phyloP scores from a whole-genome alignment of 2,797 vertebrate species.

The Halcyon chelicuti region DNA sequence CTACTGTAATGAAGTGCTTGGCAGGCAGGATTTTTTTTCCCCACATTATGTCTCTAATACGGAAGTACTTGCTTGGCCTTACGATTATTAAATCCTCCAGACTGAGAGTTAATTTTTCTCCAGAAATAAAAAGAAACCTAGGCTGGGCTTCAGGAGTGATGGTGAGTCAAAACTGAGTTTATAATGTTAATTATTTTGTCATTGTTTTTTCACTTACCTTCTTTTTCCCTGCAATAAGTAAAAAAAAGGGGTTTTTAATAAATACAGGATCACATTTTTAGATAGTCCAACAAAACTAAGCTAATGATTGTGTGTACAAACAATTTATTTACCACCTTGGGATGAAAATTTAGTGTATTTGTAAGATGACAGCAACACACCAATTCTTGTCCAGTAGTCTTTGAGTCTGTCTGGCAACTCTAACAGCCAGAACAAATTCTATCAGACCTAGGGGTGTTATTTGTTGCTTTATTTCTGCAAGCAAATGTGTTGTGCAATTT shows the following conservation, averaged over 20 bases:
- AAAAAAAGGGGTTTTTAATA: not conserved
- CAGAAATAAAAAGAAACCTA: not conserved
- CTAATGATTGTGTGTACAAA: not conserved
- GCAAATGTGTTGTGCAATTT: not conserved
- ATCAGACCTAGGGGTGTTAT: not conserved
- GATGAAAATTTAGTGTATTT: not conserved
- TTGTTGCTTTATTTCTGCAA: constrained; percentile 11
- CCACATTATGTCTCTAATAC: not conserved
- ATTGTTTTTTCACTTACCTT: not conserved
- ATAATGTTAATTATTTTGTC: not conserved
- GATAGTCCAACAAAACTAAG: not conserved
- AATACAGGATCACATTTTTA: not conserved
- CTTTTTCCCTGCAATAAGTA: not conserved
- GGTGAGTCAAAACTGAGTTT: not conserved
- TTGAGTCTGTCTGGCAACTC: not conserved
- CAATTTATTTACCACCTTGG: not conserved
- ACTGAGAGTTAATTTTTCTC: not conserved
- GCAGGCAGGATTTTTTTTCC: not conserved
- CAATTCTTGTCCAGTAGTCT: not conserved
- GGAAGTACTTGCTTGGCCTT: not conserved
- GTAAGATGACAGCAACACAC: not conserved
- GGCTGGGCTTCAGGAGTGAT: not conserved
- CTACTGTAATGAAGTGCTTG: not conserved
- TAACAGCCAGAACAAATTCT: not conserved
- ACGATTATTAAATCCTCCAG: not conserved